These are phyloP conservation scores for Pomacea maculata DNA, from an alignment of 1,140 invertebrate genomes.

Conservation along the genomic window DNA sequence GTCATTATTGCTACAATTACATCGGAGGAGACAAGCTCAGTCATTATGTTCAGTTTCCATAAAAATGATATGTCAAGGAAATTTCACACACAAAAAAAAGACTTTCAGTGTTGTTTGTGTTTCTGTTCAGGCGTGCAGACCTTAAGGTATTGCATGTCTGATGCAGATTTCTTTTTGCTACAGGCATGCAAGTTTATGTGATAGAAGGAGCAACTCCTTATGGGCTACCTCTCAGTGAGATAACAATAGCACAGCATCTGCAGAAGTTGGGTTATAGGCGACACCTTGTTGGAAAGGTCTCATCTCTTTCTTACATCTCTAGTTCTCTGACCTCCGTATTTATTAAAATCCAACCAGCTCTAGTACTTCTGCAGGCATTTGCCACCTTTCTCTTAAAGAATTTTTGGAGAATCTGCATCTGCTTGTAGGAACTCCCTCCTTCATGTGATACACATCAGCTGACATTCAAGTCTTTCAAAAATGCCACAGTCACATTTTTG, in stretches of 20 bases:
- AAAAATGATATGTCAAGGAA: neutral
- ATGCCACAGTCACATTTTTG: too few relatives aligned
- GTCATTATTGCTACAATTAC: neutral
- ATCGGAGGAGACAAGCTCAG: too few relatives aligned
- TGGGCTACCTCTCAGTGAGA: constrained; percentile 57
- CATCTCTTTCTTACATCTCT: too few relatives aligned
- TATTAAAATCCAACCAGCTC: too few relatives aligned
- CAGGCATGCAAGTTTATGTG: constrained; percentile 57
- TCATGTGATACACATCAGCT: too few relatives aligned
- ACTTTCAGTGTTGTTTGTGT: too few relatives aligned
- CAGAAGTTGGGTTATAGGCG: constrained; percentile 66
- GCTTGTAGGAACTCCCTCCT: too few relatives aligned
- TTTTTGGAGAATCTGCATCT: too few relatives aligned
- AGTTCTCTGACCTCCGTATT: too few relatives aligned
- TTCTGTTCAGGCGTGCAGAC: neutral
- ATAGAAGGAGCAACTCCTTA: constrained; percentile 52
- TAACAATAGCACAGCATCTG: constrained; percentile 67
- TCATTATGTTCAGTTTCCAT: neutral
- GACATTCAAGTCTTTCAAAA: too few relatives aligned
- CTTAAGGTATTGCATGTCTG: neutral
- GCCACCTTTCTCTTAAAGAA: too few relatives aligned
- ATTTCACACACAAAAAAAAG: neutral
- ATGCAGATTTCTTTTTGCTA: constrained; percentile 7
- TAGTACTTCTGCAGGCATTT: too few relatives aligned
- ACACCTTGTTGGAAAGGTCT: constrained; percentile 68